phyloP scores from a whole-genome alignment of 2,113 vertebrate species.

The Anarrhichthys ocellatus region DNA sequence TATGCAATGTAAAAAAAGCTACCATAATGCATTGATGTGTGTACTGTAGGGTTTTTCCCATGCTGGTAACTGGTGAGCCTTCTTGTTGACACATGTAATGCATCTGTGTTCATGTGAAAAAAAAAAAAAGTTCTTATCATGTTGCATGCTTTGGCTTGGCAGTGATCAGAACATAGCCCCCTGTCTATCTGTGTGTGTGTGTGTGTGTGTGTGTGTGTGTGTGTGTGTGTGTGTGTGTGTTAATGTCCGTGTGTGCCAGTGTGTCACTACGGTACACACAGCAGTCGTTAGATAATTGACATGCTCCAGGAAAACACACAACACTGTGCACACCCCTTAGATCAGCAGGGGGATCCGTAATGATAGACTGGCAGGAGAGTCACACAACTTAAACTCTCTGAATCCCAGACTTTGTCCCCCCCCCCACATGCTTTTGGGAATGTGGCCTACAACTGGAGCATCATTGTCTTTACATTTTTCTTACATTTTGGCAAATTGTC shows the following conservation, averaged over 20 bases:
- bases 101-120: conserved; percentile 81
- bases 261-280: conserved; percentile 40
- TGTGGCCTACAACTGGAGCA: neutral
- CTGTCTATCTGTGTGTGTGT: conserved; percentile 62
- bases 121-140: conserved; percentile 68
- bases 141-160: conserved; percentile 81
- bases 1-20: conserved; percentile 53
- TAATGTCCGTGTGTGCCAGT: conserved; percentile 12
- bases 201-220: conserved; percentile 36
- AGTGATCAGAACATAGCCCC: conserved; percentile 73
- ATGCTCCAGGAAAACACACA: conserved; percentile 32
- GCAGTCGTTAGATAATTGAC: conserved; percentile 18
- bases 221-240: conserved; percentile 44
- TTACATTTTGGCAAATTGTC: neutral
- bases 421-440: neutral
- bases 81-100: conserved; percentile 77
- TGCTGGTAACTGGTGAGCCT: conserved; percentile 67
- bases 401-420: neutral
- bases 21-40: conserved; percentile 73
- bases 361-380: neutral
- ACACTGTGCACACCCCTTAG: conserved; percentile 20
- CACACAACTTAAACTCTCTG: neutral
- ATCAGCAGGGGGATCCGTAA: conserved; percentile 23
- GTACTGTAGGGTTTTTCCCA: conserved; percentile 61
- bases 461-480: neutral